phyloP scores from a whole-genome alignment of 2,888 invertebrate genomes.

The Philereme vetulata region DNA sequence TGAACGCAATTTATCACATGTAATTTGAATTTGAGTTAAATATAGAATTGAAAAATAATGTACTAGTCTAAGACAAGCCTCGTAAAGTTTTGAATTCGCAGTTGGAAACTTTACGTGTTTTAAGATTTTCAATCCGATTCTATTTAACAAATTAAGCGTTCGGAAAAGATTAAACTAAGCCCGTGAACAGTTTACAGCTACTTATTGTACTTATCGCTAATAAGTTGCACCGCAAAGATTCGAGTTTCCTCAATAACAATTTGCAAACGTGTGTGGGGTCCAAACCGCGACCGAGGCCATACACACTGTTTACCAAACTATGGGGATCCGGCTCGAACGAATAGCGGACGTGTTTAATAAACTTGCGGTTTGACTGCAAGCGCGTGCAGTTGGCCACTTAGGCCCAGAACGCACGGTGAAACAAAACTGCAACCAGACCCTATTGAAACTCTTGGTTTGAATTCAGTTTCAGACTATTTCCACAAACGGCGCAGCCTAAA shows the following conservation, averaged over 20 bases:
- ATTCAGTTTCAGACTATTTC: too few relatives aligned
- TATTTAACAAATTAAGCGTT: conserved; percentile 9
- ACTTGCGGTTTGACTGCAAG: conserved; percentile 30
- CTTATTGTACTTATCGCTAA: conserved; percentile 17
- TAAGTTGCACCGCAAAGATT: conserved; percentile 31
- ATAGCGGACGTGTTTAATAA: conserved; percentile 31
- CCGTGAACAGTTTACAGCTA: neutral
- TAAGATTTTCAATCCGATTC: neutral
- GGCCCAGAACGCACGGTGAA: neutral
- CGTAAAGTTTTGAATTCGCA: neutral
- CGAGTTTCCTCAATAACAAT: conserved; percentile 17
- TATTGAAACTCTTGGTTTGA: too few relatives aligned
- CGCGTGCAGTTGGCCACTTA: conserved; percentile 19
- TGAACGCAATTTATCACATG: too few relatives aligned
- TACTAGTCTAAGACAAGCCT: too few relatives aligned
- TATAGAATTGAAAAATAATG: too few relatives aligned
- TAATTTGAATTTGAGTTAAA: too few relatives aligned
- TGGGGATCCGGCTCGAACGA: conserved; percentile 24
- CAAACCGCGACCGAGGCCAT: conserved; percentile 16
- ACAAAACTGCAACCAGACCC: too few relatives aligned
- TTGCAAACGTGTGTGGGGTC: conserved; percentile 24
- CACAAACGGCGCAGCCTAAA: too few relatives aligned
- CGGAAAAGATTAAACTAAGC: conserved; percentile 2
- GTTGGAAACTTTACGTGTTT: neutral
- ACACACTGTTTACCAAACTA: conserved; percentile 2